Evolutionary conservation across 2,797 vertebrate genomes (phyloP), one percentile per base, ranked within the genome.

Genomic region (Phylloscopus collybita): DNA sequence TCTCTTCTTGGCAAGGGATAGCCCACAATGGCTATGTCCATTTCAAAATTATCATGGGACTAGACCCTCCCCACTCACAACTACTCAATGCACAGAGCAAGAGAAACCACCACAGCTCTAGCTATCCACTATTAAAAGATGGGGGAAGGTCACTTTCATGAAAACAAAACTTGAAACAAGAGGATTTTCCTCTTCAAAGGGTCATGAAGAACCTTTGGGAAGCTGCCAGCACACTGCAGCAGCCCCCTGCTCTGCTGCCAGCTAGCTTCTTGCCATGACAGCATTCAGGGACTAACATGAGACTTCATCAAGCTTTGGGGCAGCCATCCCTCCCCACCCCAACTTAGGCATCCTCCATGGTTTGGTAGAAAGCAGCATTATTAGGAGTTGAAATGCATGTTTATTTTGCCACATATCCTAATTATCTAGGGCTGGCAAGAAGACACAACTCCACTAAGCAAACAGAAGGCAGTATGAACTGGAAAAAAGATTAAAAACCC

Each of bases 341-440:
- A 25, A 5, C 64, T 47, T 18, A n/a, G 66, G 50, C 80, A 65
- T 29, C 53, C 64, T 42, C 62, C 82, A 19, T 0, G 6, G 60
- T 50, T 66, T 49, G 49, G 54, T 30, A 66, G 49, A 80, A 92
- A 92, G 56, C 30, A 4, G 54, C 12, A 30, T 51, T 92, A 86
- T 25, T 49, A 82, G 16, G 61, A 90, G 42, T 17, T 21, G 45
- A 92, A 88, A 85, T 0, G 0, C 16, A 3, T 86, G 51, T 87
- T 96, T 84, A 61, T 88, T 95, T 90, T 92, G 82, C 74, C 90
- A 95, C 85, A 50, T 44, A 72, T 25, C 73, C 86, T 79, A 83
- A 95, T 91, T 90, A 96, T 47, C 61, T 26, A 56, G 54, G 80
- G 14, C 67, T 87, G 73, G 32, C 67, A 83, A 93, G 86, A 93